A percentile compares a stretch with the other conserved stretches of the same genome.
Conservation (phyloP, 2,113 vertebrate genomes). For the Oreochromis aureus region DNA sequence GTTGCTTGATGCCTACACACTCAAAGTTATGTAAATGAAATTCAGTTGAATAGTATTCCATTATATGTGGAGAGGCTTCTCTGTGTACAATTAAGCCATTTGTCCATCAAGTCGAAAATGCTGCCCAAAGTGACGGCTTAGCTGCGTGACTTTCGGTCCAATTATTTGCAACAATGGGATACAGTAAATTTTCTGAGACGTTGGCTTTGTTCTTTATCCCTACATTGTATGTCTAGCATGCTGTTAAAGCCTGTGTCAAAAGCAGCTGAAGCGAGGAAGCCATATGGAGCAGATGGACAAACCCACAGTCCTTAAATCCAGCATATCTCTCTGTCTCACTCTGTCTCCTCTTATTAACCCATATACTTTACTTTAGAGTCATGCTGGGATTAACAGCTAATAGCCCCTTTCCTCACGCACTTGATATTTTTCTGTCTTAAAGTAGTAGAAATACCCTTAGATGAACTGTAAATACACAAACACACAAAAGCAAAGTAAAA, state of each 20-base stretch:
- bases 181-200: conserved; percentile 13
- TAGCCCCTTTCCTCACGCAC: background rate
- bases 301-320: conserved; percentile 25
- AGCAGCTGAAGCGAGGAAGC: conserved; percentile 7
- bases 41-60: background rate
- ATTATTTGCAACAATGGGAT: conserved; percentile 22
- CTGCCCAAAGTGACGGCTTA: background rate
- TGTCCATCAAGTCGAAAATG: conserved; percentile 10
- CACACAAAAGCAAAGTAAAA: background rate
- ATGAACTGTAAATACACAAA: background rate
- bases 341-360: conserved; percentile 35
- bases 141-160: conserved; percentile 10
- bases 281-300: conserved; percentile 53
- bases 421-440: background rate
- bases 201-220: conserved; percentile 19
- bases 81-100: conserved; percentile 26
- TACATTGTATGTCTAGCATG: conserved; percentile 1
- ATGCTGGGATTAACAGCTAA: conserved; percentile 23
- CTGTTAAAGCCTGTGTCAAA: background rate
- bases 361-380: conserved; percentile 33
- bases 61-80: background rate
- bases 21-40: conserved; percentile 35
- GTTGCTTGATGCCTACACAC: conserved; percentile 11
- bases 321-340: conserved; percentile 6
- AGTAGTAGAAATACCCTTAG: background rate